Conservation (phyloP, 2,888 invertebrate species). For the Polymixis flavicincta region DNA sequence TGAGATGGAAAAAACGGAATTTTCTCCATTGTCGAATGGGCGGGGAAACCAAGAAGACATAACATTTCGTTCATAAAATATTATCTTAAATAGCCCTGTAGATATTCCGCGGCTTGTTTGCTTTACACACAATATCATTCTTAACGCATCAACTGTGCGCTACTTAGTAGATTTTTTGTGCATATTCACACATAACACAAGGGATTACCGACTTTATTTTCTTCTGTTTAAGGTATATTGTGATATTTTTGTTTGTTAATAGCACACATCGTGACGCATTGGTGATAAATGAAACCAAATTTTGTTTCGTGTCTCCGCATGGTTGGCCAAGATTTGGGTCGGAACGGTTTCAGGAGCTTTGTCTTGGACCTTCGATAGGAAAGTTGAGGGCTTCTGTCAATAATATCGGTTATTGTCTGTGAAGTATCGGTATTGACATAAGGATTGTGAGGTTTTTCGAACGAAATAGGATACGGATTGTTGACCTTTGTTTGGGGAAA, state of each 20-base stretch:
- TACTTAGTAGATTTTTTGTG: constrained; percentile 54
- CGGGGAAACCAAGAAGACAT: constrained; percentile 22
- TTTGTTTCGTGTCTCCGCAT: constrained; percentile 79
- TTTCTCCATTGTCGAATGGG: not conserved
- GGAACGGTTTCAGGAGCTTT: constrained; percentile 52
- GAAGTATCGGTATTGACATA: constrained; percentile 52
- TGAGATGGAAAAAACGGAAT: not conserved
- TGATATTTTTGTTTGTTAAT: constrained; percentile 1
- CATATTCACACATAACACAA: constrained; percentile 25
- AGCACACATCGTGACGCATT: constrained; percentile 65
- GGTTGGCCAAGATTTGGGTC: constrained; percentile 77
- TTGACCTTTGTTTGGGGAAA: constrained; percentile 42
- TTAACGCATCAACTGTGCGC: constrained; percentile 61
- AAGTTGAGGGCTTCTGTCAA: constrained; percentile 47
- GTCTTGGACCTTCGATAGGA: constrained; percentile 39
- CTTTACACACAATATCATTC: constrained; percentile 59
- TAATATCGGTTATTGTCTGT: constrained; percentile 56
- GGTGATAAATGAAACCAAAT: constrained; percentile 82
- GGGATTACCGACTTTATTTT: constrained; percentile 34
- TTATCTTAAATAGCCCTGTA: constrained; percentile 35
- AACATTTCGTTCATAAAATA: constrained; percentile 39
- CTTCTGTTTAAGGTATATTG: constrained; percentile 27
- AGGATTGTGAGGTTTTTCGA: constrained; percentile 39
- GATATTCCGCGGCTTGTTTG: constrained; percentile 44
- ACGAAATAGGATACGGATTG: constrained; percentile 43